A percentile compares a stretch with the other conserved stretches of the same genome.
Conservation (phyloP, 1,140 invertebrate genomes). For the Philaenus spumarius region DNA sequence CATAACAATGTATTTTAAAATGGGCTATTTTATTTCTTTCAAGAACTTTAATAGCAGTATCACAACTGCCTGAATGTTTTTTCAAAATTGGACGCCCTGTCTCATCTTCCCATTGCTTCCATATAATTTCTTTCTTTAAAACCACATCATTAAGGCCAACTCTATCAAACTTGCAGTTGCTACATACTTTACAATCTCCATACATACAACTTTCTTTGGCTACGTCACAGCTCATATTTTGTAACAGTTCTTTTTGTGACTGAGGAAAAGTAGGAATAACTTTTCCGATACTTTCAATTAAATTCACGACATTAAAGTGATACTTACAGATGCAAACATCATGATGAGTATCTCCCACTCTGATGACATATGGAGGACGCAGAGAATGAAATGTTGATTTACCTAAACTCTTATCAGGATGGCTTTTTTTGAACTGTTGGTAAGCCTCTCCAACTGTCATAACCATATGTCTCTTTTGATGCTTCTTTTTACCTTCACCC, state of each 20-base stretch:
- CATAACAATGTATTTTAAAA: not conserved
- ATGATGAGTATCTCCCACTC: not conserved
- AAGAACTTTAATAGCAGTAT: not conserved
- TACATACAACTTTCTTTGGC: not conserved
- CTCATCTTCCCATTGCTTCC: not conserved
- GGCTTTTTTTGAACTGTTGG: not conserved
- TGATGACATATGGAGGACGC: not conserved
- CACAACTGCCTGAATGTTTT: not conserved
- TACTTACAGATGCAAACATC: not conserved
- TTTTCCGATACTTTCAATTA: not conserved
- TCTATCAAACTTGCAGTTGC: not conserved
- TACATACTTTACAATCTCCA: not conserved
- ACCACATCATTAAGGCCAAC: not conserved
- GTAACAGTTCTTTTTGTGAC: not conserved
- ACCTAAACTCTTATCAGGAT: not conserved
- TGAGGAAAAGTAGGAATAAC: not conserved
- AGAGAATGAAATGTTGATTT: not conserved
- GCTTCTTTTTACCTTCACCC: no score
- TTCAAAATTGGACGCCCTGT: not conserved
- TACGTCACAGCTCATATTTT: no score
- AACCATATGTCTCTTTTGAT: no score
- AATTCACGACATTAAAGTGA: not conserved
- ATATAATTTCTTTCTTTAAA: not conserved
- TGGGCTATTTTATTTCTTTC: not conserved
- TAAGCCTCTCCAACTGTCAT: slow-evolving; percentile 2